Conservation (phyloP, 2,888 invertebrate genomes). For the Epirrhoe tristata region DNA sequence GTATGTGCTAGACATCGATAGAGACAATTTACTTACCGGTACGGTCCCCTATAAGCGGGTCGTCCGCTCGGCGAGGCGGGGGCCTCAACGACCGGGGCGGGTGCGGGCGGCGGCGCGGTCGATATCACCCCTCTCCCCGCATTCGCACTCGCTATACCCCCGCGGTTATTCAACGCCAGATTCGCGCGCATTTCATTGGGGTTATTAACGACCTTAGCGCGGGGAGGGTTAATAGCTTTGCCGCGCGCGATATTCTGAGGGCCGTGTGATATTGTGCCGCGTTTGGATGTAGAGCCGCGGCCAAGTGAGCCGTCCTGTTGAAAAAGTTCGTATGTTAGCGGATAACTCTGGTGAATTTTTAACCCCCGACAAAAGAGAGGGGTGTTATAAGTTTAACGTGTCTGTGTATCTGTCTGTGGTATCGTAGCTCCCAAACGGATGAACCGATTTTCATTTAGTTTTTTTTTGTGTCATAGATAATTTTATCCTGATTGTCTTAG, state of each 20-base stretch:
- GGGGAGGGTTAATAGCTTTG: not conserved
- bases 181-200: not conserved
- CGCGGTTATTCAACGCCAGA: not conserved
- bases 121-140: constrained; percentile 25
- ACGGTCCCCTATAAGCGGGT: constrained; percentile 67
- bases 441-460: too few species aligned
- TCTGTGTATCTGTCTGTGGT: too few species aligned
- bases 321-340: not conserved
- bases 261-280: constrained; percentile 20
- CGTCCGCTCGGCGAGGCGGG: constrained; percentile 54
- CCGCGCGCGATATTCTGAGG: constrained; percentile 17
- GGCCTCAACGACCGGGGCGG: constrained; percentile 13
- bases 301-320: constrained; percentile 11
- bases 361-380: not conserved
- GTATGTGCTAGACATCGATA: too few species aligned
- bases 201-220: not conserved
- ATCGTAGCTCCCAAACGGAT: too few species aligned
- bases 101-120: constrained; percentile 24
- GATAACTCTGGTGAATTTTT: too few species aligned
- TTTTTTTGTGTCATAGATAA: too few species aligned
- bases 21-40: constrained; percentile 59
- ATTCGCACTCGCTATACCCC: constrained; percentile 9
- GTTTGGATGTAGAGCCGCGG: constrained; percentile 19
- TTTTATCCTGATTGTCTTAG: too few species aligned
- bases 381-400: too few species aligned